phyloP scores from a whole-genome alignment of 1,140 invertebrate species.

The Paramacrobiotus metropolitanus region DNA sequence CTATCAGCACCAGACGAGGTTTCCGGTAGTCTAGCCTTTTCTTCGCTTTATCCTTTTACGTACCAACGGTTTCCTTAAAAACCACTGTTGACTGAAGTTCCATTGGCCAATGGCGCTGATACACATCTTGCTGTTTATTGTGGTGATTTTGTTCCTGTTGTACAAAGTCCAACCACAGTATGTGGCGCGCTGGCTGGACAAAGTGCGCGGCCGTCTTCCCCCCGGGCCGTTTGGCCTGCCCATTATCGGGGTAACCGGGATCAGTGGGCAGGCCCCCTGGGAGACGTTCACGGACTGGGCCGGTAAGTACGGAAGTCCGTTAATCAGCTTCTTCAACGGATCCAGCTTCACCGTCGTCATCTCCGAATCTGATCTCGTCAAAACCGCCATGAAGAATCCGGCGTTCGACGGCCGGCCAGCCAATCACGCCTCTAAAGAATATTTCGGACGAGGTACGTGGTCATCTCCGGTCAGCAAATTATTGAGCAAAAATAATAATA shows the following conservation, averaged over 20 bases:
- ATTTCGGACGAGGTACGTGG: not conserved
- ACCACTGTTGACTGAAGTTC: too few species aligned
- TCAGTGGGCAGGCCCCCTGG: not conserved
- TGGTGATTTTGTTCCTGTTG: too few species aligned
- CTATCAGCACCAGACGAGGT: too few species aligned
- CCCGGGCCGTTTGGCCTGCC: not conserved
- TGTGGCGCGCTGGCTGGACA: not conserved
- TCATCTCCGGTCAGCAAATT: too few species aligned
- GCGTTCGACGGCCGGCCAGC: not conserved
- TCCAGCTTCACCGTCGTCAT: not conserved
- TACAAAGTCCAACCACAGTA: too few species aligned
- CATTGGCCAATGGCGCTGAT: too few species aligned
- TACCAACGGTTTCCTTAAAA: too few species aligned
- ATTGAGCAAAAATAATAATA: too few species aligned
- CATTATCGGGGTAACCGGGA: not conserved
- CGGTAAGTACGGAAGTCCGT: not conserved
- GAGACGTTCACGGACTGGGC: not conserved
- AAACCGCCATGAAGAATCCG: not conserved
- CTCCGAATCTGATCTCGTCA: not conserved
- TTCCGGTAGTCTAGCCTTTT: too few species aligned
- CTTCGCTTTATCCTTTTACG: too few species aligned
- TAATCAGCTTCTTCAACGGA: not conserved
- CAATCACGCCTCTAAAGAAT: not conserved
- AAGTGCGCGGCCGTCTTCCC: not conserved
- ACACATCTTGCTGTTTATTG: too few species aligned